Evolutionary conservation across 2,797 vertebrate genomes (phyloP), one percentile per base, ranked within the genome.

Genomic region (Paguma larvata): DNA sequence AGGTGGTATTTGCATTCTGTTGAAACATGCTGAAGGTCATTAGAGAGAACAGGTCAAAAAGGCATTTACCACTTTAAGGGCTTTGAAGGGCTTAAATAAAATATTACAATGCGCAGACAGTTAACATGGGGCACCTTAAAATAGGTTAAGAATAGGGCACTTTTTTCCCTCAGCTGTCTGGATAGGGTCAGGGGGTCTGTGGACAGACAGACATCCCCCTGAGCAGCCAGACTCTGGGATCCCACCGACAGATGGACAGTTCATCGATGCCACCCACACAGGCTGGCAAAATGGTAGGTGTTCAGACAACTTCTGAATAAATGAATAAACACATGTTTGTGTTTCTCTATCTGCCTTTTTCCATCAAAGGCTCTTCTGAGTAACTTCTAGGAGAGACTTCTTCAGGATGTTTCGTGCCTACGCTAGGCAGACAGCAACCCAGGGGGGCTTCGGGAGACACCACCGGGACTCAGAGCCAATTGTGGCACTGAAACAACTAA

Each of bases 11-110:
- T 98, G 91, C 96, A 95, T 92, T 97, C 96, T 86, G 97, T 92
- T 92, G 96, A 98, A 97, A 98, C 65, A 75, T 97, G 95, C 84
- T 48, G 70, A 97, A 98, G 90, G 95, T 98, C 97, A 98, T 98
- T 98, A 98, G 95, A 97, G 89, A 97, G 97, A 96, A 97, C 65
- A 67, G 62, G 93, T 97, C 97, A 98, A 97, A 95, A 94, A 97
- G 67, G 95, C 94, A 97, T 97, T 98, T 97, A 89, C 97, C 96
- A 95, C 72, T 98, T 98, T 94, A 98, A 98, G 91, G 93, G 97
- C 77, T 97, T 97, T 97, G 80, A 98, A 56, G 91, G 93, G 97
- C 98, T 98, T 98, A 98, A 98, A 97, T 98, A 98, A 98, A 98
- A 92, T 78, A 98, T 96, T 98, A 98, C 92, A 98, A 97, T 97